A percentile compares a stretch with the other conserved stretches of the same genome.
Evolutionary conservation across 2,113 vertebrate genomes (phyloP).

Genomic region (Corapipo altera): DNA sequence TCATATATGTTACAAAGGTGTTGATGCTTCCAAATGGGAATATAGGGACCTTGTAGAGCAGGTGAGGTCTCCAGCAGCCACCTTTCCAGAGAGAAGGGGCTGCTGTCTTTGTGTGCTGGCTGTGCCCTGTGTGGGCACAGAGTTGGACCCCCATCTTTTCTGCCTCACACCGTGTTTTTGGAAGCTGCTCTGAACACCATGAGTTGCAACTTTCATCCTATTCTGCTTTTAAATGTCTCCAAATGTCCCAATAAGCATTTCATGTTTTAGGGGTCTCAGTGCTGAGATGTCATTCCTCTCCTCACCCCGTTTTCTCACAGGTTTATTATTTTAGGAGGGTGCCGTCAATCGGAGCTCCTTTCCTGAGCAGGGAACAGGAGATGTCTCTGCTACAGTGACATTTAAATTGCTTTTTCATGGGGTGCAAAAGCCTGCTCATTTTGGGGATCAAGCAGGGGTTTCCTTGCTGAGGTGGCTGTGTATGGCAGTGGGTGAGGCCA

Average conservation of each 20-base stretch:
- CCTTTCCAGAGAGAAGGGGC: not conserved
- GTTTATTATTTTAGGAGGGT: not conserved
- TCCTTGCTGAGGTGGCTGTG: not conserved
- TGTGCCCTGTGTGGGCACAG: fast-evolving
- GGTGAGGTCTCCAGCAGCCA: too few species aligned
- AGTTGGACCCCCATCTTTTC: not conserved
- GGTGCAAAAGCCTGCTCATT: not conserved
- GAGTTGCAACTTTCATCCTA: not conserved
- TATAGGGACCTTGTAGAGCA: fast-evolving
- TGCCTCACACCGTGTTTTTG: not conserved
- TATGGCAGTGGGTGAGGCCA: not conserved
- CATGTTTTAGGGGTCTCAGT: not conserved
- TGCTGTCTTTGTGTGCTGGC: not conserved
- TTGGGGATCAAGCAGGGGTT: not conserved
- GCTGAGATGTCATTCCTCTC: not conserved
- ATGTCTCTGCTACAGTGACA: not conserved
- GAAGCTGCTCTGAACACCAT: not conserved
- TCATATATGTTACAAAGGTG: fast-evolving
- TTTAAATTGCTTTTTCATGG: not conserved
- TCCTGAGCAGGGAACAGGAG: not conserved
- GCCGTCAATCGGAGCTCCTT: not conserved
- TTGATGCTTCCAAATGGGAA: not conserved
- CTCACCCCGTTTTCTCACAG: not conserved
- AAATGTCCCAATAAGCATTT: not conserved
- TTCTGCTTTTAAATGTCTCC: not conserved